Base-by-base conservation (phyloP, 2,888 invertebrate species). In the Heteropelma amictum region DNA sequence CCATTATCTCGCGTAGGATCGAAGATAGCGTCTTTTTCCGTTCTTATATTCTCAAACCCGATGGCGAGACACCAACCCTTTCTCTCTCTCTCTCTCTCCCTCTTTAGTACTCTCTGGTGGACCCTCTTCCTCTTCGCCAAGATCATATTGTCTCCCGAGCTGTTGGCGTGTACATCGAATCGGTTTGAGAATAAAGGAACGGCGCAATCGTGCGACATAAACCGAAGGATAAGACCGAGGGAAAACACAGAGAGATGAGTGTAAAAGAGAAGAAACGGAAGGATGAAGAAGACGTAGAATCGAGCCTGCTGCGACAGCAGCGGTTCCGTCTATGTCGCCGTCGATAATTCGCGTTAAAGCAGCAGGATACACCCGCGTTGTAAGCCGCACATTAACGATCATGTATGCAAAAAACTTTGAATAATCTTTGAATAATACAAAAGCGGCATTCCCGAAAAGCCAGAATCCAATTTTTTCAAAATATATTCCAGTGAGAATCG, bases 121-220 rank as follows among this genome's bases (percentile, higher is more conserved):
- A 68, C 61, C 54, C 35, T n/a, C 64, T 40, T 51, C 63, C 35
- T n/a, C n/a, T n/a, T 38, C 30, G 60, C 76, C 77, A 76, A 70
- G 82, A 83, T 88, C 87, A 86, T 87, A 88, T 88, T 87, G 87
- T 87, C 85, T 84, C 82, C 81, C n/a, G n/a, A 58, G 73, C 61
- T 51, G 23, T n/a, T n/a, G 19, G 53, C 28, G 61, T 40, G 65
- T 38, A 54, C 72, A 72, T 53, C 60, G 67, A 33, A 23, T 72
- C 63, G 58, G 47, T 74, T 64, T 69, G 67, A 72, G 54, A 60
- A 69, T 47, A 53, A 54, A 42, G 7, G 42, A 45, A 60, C 33
- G 64, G 56, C 58, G 23, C 68, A 14, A 68, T 51, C 54, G 23
- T 30, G 47, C n/a, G 56, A 40, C 51, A 63, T 56, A 40, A 12